Conservation (phyloP, 2,797 vertebrate genomes). For the Phoxinus dragarum region DNA sequence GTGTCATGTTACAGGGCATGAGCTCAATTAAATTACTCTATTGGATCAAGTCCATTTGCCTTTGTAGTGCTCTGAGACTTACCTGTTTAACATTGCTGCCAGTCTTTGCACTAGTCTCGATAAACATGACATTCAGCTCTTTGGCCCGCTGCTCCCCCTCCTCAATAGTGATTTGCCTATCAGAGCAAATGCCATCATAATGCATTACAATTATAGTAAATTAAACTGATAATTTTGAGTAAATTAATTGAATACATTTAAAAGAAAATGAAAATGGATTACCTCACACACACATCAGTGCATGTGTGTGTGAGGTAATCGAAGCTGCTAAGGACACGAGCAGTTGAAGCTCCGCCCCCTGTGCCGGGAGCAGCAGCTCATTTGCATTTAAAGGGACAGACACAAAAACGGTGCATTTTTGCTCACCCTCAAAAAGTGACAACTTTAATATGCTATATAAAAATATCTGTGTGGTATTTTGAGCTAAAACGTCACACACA, state of each 20-base stretch:
- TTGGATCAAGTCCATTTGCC: slow-evolving; percentile 34
- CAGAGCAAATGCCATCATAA: slow-evolving; percentile 52
- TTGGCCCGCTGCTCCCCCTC: slow-evolving; percentile 93
- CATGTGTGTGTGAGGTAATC: too few relatives aligned
- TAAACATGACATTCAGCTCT: slow-evolving; percentile 95
- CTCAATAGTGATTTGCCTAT: slow-evolving; percentile 92
- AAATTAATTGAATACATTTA: neutral
- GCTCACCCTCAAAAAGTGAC: too few relatives aligned
- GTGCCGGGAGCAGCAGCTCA: too few relatives aligned
- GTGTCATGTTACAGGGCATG: slow-evolving; percentile 24
- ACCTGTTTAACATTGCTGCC: slow-evolving; percentile 98
- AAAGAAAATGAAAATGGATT: neutral
- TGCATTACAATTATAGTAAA: neutral
- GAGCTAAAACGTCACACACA: too few relatives aligned
- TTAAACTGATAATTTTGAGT: neutral
- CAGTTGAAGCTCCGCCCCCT: too few relatives aligned
- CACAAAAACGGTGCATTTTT: too few relatives aligned
- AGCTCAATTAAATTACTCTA: slow-evolving; percentile 24
- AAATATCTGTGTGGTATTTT: too few relatives aligned
- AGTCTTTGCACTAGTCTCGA: slow-evolving; percentile 93
- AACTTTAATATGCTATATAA: too few relatives aligned
- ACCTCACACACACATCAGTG: too few relatives aligned
- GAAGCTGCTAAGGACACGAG: too few relatives aligned
- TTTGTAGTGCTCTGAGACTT: slow-evolving; percentile 57
- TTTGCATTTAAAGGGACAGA: too few relatives aligned